Base-by-base conservation (phyloP, 2,113 vertebrate genomes). In the Eidolon helvum region DNA sequence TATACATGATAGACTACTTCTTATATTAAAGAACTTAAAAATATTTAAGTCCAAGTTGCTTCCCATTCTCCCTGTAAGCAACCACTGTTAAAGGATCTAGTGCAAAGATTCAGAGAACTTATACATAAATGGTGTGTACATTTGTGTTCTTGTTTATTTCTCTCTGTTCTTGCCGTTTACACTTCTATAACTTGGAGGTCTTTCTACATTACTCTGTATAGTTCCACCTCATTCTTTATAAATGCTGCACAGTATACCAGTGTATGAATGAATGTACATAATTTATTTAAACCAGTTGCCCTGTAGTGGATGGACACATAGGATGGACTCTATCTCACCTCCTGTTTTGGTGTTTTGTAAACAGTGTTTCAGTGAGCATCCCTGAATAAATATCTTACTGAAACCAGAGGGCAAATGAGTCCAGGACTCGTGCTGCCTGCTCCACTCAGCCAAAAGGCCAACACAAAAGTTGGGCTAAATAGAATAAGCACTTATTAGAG, bases 121-220 rank as follows among this genome's bases (percentile, higher is more conserved):
- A 15, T 0, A 6, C 1, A 7, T 45, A 48, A 68, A 22, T 0
- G 5, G 6, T 19, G 21, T 63, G 5, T 18, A 10, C 18, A 10
- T 24, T 4, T 18, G 14, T 40, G 10, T 57, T 50, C 38, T 38
- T 68, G 7, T n/a, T 35, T 65, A 24, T 86, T 63, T 86, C 48
- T 21, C 40, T 61, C 26, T 71, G 0, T 38, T 77, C 59, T 53
- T 95, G 33, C 16, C 50, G 0, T 33, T 80, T 24, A 21, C 1
- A 14, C 4, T 43, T 91, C 74, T 0, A 19, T 33, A 24, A 43
- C 40, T 43, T 77, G 33, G 69, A 63, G 55, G 7, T 53, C 74
- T 92, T 85, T 69, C 35, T 8, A 45, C 26, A 5, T 74, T 48
- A 35, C 26, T 10, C 4, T 5, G 10, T 26, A 21, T 3, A 35